Evolutionary conservation across 2,888 invertebrate genomes (phyloP).

Genomic region (Nymphalis c-album): DNA sequence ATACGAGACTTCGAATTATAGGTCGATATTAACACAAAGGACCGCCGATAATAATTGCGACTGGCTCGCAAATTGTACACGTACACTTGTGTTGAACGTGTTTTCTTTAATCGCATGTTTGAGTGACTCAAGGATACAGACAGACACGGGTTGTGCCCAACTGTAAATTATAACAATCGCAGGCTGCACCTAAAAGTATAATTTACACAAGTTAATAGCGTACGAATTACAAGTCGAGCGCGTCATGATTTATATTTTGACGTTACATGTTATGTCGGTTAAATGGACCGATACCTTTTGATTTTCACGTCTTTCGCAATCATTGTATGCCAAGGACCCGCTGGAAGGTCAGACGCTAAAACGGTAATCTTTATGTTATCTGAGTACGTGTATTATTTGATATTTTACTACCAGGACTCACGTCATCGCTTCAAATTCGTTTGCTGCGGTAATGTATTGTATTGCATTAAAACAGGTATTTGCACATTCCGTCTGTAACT

Average conservation of each 20-base stretch:
- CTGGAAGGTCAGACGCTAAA: slow-evolving; percentile 74
- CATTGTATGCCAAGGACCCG: slow-evolving; percentile 70
- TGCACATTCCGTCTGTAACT: slow-evolving; percentile 26
- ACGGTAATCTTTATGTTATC: slow-evolving; percentile 79
- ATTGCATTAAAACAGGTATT: slow-evolving; percentile 27
- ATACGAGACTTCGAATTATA: slow-evolving; percentile 24
- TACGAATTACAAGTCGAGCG: slow-evolving; percentile 41
- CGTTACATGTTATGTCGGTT: slow-evolving; percentile 18
- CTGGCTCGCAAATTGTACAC: slow-evolving; percentile 54
- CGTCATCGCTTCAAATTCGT: slow-evolving; percentile 49
- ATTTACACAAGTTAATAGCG: slow-evolving; percentile 45
- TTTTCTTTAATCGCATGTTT: slow-evolving; percentile 54
- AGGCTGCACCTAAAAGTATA: slow-evolving; percentile 40
- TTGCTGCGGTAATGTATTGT: slow-evolving; percentile 32
- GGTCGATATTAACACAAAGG: slow-evolving; percentile 51
- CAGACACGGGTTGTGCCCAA: slow-evolving; percentile 48
- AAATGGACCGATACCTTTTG: slow-evolving; percentile 55
- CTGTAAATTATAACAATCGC: slow-evolving; percentile 56
- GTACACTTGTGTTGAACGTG: slow-evolving; percentile 54
- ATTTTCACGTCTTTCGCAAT: slow-evolving; percentile 66
- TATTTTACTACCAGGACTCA: slow-evolving; percentile 53
- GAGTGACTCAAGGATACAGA: slow-evolving; percentile 53
- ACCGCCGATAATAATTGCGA: slow-evolving; percentile 61
- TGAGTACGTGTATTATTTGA: slow-evolving; percentile 59
- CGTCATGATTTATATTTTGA: slow-evolving; percentile 6